phyloP scores from a whole-genome alignment of 2,888 invertebrate genomes.

The Mimas tiliae region DNA sequence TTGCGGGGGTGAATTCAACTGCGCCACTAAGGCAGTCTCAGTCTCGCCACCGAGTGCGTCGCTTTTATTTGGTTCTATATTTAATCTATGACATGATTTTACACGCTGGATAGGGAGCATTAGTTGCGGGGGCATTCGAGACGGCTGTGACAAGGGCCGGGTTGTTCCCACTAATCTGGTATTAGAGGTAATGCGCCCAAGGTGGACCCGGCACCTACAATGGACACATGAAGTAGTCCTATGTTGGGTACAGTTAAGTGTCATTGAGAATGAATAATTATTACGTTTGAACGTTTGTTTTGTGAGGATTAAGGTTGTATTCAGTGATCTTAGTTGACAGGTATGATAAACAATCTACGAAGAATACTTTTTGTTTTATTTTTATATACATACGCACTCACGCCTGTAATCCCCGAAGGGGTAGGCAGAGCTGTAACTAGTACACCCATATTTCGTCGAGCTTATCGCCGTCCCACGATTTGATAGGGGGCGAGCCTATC shows the following conservation, averaged over 20 bases:
- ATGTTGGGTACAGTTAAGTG: conserved; percentile 3
- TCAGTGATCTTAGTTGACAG: not conserved
- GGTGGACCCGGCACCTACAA: not conserved
- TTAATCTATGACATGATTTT: conserved; percentile 36
- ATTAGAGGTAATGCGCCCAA: conserved; percentile 19
- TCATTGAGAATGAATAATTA: conserved; percentile 9
- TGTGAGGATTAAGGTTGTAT: not conserved
- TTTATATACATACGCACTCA: no score
- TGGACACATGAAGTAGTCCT: not conserved
- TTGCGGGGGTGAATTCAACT: no score
- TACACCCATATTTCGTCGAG: no score
- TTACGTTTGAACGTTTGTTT: conserved; percentile 1
- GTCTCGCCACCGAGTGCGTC: no score
- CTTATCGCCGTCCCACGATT: no score
- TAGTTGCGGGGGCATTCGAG: conserved; percentile 37
- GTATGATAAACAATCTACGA: not conserved
- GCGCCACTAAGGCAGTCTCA: no score
- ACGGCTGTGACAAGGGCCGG: conserved; percentile 34
- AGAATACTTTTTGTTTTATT: no score
- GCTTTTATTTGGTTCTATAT: not conserved
- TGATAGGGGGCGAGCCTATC: no score
- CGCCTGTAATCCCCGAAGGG: no score
- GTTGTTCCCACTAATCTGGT: conserved; percentile 31
- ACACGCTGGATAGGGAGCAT: conserved; percentile 37
- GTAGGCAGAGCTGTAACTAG: no score